phyloP scores from a whole-genome alignment of 2,113 vertebrate species.

The Embiotoca jacksoni region DNA sequence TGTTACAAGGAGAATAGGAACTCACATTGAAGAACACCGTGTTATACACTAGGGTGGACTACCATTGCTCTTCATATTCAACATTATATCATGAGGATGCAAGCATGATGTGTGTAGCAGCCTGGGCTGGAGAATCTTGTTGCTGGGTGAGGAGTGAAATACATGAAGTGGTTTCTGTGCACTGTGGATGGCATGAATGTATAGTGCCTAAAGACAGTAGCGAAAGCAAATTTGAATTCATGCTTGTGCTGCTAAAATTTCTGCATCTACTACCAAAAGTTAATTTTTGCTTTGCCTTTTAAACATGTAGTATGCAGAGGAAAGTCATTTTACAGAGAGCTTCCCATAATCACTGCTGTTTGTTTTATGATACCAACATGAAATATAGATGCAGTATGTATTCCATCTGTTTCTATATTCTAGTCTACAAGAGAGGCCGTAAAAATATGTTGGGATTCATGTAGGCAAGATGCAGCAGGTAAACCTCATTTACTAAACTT shows the following conservation, averaged over 20 bases:
- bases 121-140: neutral
- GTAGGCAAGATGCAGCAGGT: no score
- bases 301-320: neutral
- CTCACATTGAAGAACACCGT: neutral
- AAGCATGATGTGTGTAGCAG: neutral
- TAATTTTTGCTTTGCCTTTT: slow-evolving; percentile 24
- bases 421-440: neutral
- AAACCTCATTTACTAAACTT: no score
- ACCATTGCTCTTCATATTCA: slow-evolving; percentile 6
- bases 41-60: slow-evolving; percentile 1
- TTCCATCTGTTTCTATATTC: slow-evolving; percentile 10
- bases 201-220: neutral
- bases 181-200: slow-evolving; percentile 1
- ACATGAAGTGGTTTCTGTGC: neutral
- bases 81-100: slow-evolving; percentile 13
- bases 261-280: neutral
- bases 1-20: slow-evolving; percentile 8
- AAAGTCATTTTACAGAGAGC: slow-evolving; percentile 2
- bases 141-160: slow-evolving; percentile 9
- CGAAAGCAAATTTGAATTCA: slow-evolving; percentile 13
- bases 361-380: slow-evolving; percentile 31
- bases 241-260: slow-evolving; percentile 31
- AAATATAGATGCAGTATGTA: slow-evolving; percentile 17
- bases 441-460: slow-evolving; percentile 3
- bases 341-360: slow-evolving; percentile 19